A percentile compares a stretch with the other conserved stretches of the same genome.
These are phyloP conservation scores for Sciurus vulgaris DNA, from an alignment of 2,797 vertebrate genomes.

Conservation along the genomic window DNA sequence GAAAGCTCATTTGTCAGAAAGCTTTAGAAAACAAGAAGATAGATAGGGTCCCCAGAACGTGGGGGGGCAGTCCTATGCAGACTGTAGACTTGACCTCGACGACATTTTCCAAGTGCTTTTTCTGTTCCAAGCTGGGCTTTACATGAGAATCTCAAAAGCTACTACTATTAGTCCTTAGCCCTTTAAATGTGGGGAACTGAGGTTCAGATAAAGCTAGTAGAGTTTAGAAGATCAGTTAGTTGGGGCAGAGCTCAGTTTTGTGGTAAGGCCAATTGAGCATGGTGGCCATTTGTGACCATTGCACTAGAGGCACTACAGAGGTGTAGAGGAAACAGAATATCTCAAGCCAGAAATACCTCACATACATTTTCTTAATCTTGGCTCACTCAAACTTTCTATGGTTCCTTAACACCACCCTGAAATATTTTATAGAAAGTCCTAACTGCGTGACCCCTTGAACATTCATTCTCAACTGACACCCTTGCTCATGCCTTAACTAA, in stretches of 20 bases:
- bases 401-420: neutral
- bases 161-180: neutral
- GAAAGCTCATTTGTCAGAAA: neutral
- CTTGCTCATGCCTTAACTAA: neutral
- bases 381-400: neutral
- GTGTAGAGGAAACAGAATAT: neutral
- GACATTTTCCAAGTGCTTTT: neutral
- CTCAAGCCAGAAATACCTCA: neutral
- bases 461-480: neutral
- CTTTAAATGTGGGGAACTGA: neutral
- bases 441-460: no score
- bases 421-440: neutral
- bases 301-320: neutral
- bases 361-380: neutral
- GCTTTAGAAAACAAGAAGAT: neutral
- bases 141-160: neutral
- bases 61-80: neutral
- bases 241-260: neutral
- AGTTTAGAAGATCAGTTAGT: neutral
- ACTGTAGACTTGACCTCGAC: neutral
- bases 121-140: accelerated
- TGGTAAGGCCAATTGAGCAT: neutral
- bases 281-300: neutral
- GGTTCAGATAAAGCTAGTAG: neutral
- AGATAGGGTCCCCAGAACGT: no score